A percentile compares a stretch with the other conserved stretches of the same genome.
Conservation (phyloP, 2,797 vertebrate genomes). For the Neomorphus geoffroyi region DNA sequence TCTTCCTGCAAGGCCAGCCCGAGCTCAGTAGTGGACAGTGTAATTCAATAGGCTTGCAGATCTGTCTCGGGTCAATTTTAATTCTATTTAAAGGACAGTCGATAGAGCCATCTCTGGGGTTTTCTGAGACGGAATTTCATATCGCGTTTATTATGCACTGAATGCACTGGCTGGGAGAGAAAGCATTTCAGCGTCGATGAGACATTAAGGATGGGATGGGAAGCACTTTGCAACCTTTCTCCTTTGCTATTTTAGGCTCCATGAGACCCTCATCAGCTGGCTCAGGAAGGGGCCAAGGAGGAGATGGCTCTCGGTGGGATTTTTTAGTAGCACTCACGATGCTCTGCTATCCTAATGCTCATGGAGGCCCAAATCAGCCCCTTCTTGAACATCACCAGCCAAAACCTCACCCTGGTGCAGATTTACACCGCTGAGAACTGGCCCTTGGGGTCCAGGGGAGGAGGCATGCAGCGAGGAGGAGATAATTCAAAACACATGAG, state of each 20-base stretch:
- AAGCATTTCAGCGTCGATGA: constrained; percentile 46
- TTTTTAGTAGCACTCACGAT: not conserved
- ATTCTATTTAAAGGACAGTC: constrained; percentile 82
- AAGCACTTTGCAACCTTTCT: constrained; percentile 6
- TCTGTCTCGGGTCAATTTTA: constrained; percentile 77
- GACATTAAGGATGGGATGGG: constrained; percentile 21
- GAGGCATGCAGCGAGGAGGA: not conserved
- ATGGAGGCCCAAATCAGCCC: fast-evolving
- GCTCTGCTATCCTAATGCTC: not conserved
- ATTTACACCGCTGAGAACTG: not conserved
- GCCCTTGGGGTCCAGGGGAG: not conserved
- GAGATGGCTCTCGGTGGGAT: not conserved
- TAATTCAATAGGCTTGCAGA: constrained; percentile 78
- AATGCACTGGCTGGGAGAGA: not conserved
- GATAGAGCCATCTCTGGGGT: constrained; percentile 74
- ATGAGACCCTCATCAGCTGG: not conserved
- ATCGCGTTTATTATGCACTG: constrained; percentile 51
- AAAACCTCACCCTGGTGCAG: not conserved
- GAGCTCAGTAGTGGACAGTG: constrained; percentile 34
- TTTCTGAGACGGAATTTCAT: constrained; percentile 73
- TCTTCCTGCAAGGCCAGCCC: constrained; percentile 56
- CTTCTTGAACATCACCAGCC: not conserved
- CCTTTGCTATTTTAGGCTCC: not conserved
- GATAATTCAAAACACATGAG: not conserved
- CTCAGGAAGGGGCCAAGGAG: not conserved